Percentiles rank a stretch among this genome's conserved stretches.
phyloP scores from a whole-genome alignment of 2,113 vertebrate species.

The Malaclemys terrapin region DNA sequence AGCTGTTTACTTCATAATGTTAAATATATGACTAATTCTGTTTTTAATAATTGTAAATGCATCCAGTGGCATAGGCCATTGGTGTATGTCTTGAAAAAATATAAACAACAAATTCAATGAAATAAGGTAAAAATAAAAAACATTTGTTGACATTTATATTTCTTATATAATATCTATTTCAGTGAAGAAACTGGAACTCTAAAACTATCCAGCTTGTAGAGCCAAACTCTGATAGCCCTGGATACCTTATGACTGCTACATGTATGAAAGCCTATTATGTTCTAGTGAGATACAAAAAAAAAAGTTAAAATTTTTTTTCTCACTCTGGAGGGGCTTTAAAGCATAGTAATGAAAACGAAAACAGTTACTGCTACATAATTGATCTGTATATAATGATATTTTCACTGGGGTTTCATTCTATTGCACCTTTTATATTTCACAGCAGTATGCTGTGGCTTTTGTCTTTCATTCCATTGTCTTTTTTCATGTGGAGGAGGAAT shows the following conservation, averaged over 20 bases:
- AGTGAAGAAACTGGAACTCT: not conserved
- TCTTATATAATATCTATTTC: not conserved
- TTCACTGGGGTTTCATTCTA: not conserved
- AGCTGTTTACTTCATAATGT: not conserved
- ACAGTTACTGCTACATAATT: not conserved
- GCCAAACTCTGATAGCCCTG: slow-evolving; percentile 11
- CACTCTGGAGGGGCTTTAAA: not conserved
- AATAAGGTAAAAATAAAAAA: slow-evolving; percentile 16
- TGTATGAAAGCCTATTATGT: not conserved
- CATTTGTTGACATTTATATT: not conserved
- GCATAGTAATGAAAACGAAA: not conserved
- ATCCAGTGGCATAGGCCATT: slow-evolving; percentile 33
- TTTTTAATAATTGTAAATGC: slow-evolving; percentile 59
- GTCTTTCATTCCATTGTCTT: not conserved
- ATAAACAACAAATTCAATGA: not conserved
- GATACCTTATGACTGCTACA: not conserved
- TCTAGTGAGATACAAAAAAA: not conserved
- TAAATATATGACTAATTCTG: slow-evolving; percentile 33
- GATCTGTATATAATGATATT: not conserved
- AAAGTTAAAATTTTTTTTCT: not conserved
- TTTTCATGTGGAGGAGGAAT: not conserved
- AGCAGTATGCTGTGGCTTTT: not conserved
- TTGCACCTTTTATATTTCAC: not conserved
- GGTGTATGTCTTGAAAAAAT: slow-evolving; percentile 46
- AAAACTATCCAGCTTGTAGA: not conserved